A percentile compares a stretch with the other conserved stretches of the same genome.
Conservation (phyloP, 2,113 vertebrate species). For the Oriolus oriolus region DNA sequence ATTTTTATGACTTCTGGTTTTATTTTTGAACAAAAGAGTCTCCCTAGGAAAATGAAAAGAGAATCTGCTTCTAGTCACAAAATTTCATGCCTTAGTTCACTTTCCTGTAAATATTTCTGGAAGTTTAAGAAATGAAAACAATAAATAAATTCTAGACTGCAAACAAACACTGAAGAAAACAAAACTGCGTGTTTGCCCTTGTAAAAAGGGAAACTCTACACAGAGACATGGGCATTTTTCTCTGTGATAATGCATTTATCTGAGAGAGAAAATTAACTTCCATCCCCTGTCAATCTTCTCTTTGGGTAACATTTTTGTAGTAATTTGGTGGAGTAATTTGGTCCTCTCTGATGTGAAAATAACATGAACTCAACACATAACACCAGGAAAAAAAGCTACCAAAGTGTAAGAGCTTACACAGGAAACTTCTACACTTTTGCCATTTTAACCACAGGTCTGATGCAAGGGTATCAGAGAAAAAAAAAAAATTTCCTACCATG, state of each 20-base stretch:
- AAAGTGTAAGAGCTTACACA: background rate
- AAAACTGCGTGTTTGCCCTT: accelerated
- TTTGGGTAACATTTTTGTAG: too few relatives aligned
- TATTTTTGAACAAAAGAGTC: background rate
- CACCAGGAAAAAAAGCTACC: background rate
- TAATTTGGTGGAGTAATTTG: too few relatives aligned
- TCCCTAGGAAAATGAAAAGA: background rate
- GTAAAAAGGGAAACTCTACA: background rate
- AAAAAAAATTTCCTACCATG: accelerated
- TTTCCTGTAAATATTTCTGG: background rate
- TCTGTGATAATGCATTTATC: background rate
- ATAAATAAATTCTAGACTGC: background rate
- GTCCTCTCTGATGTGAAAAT: background rate
- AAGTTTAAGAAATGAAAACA: background rate
- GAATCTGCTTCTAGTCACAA: background rate
- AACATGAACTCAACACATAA: background rate
- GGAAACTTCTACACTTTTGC: background rate
- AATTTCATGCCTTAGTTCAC: background rate
- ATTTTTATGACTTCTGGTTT: background rate
- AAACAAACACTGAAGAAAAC: background rate
- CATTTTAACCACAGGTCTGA: background rate
- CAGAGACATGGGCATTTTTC: background rate
- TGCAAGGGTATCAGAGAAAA: background rate
- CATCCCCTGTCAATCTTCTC: background rate
- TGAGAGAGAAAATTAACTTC: background rate